Conservation (phyloP, 2,888 invertebrate species). For the Acronicta aceris region DNA sequence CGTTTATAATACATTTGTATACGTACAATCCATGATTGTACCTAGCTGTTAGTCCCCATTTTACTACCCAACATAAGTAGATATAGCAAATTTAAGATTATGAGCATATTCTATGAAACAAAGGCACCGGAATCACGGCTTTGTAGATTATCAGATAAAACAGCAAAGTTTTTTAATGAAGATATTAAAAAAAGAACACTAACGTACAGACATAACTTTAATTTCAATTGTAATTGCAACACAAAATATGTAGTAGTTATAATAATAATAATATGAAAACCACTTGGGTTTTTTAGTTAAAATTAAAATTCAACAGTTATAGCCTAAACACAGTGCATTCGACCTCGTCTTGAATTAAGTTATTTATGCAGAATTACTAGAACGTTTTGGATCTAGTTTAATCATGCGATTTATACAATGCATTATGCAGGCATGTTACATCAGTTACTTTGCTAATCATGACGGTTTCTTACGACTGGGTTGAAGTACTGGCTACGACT, state of each 20-base stretch:
- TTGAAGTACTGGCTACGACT: no score
- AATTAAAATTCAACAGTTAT: slow-evolving; percentile 19
- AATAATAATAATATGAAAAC: background rate
- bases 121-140: no score
- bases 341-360: slow-evolving; percentile 22
- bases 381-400: slow-evolving; percentile 19
- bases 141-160: no score
- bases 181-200: no score
- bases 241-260: slow-evolving; percentile 26
- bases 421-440: background rate
- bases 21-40: no score
- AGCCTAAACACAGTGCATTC: slow-evolving; percentile 10
- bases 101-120: no score
- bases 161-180: no score
- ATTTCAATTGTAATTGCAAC: slow-evolving; percentile 1
- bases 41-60: no score
- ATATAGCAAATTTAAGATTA: no score
- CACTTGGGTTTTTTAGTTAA: slow-evolving; percentile 1
- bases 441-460: background rate
- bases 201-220: no score
- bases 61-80: no score
- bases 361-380: slow-evolving; percentile 13
- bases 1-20: no score
- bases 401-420: slow-evolving; percentile 26
- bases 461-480: slow-evolving; percentile 5